Evolutionary conservation across 1,140 invertebrate species (phyloP), one percentile per base, ranked within the genome.

Genomic region (Drosophila ohnishii): DNA sequence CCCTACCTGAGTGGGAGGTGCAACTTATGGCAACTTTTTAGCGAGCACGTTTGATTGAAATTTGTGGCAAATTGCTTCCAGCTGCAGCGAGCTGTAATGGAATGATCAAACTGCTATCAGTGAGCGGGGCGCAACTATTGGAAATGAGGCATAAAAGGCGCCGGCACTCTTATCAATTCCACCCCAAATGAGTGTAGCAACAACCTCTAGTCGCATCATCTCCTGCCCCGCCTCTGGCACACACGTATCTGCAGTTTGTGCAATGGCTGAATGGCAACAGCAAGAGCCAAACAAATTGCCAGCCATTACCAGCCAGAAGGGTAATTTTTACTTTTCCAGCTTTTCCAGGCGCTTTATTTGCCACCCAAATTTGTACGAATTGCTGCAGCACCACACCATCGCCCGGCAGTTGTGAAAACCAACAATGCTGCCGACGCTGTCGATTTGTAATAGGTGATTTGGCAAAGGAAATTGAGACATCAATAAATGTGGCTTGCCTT

Each of bases 371-470:
- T 88, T 88, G 77, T 84, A 80, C 85, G 80, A 88, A 88, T 84
- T 88, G 84, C 80, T 78, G 50, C 60, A 66, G 57, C 66, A 71
- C 30, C 51, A 35, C 32, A 67, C 59, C 67, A 70, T 14, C 40
- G 39, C 28, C 67, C 19, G 19, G 40, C 51, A 88, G 73, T 80
- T 80, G 83, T 73, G 80, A 87, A 76, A 87, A 80, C 80, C 84
- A 87, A 88, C 84, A 88, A 84, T 80, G 76, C 66, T 80, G 60
- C 48, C 50, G 50, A 53, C 37, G 51, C 78, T 85, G 74, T 86
- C 87, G 87, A 87, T 90, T 90, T 75, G 82, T 90, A 90, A 90
- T 85, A 83, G 82, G 87, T 90, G 87, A 90, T 90, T 90, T 90
- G 82, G 70, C 76, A 80, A 78, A 78, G 87, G 79, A 90, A 90